phyloP scores from a whole-genome alignment of 2,888 invertebrate genomes.

The Pristionchus entomophagus region DNA sequence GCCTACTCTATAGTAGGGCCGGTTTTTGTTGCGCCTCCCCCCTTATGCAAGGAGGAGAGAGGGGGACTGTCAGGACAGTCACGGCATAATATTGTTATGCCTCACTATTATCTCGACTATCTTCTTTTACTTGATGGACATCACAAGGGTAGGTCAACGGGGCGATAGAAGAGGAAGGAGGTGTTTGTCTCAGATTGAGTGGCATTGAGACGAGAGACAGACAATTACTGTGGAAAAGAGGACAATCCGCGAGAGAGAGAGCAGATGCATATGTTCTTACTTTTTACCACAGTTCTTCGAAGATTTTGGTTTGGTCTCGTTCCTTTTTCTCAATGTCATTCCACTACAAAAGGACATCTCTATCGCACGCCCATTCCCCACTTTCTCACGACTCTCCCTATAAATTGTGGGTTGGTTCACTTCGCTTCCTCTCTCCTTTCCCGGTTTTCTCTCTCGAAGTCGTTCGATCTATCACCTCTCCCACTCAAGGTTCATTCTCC shows the following conservation, averaged over 20 bases:
- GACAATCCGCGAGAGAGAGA: background rate
- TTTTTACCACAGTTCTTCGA: background rate
- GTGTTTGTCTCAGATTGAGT: background rate
- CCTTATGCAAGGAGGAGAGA: background rate
- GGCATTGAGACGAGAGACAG: background rate
- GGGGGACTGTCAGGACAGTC: constrained; percentile 10
- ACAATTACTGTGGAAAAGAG: background rate
- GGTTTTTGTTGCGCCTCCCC: background rate
- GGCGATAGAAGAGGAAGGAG: background rate
- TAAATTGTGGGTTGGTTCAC: background rate
- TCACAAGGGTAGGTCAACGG: background rate
- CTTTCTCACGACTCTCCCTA: background rate
- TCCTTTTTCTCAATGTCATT: constrained; percentile 19
- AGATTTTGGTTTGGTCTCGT: background rate
- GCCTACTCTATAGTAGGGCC: constrained; percentile 39
- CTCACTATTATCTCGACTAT: background rate
- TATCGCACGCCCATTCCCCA: background rate
- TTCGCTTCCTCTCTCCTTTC: background rate
- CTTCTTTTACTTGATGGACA: background rate
- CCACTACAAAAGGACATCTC: constrained; percentile 5
- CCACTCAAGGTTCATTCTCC: background rate
- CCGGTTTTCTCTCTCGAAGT: background rate
- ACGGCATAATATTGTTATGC: background rate
- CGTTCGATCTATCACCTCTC: background rate
- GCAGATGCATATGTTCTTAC: background rate